These are phyloP conservation scores for Catharus ustulatus DNA, from an alignment of 2,797 vertebrate genomes.

Conservation along the genomic window DNA sequence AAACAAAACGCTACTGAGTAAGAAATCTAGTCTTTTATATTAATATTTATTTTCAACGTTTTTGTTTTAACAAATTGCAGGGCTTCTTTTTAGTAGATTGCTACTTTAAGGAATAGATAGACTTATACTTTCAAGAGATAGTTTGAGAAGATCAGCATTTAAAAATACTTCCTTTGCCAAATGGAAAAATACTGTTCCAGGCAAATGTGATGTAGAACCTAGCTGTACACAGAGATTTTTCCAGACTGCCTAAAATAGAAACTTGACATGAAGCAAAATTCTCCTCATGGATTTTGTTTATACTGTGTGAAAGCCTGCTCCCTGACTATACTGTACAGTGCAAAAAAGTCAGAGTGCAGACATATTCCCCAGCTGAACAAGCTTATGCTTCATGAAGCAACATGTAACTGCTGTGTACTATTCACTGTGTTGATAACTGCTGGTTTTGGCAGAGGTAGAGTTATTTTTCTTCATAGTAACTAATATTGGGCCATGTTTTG, in stretches of 20 bases:
- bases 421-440: neutral
- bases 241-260: constrained; percentile 4
- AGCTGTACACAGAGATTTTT: constrained; percentile 1
- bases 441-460: neutral
- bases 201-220: neutral
- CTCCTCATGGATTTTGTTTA: neutral
- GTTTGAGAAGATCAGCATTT: neutral
- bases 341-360: neutral
- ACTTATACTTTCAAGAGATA: neutral
- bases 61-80: neutral
- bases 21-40: neutral
- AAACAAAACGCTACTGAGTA: neutral
- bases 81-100: neutral
- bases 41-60: neutral
- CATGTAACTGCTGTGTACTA: neutral
- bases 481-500: neutral
- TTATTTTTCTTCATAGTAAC: neutral
- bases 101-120: neutral
- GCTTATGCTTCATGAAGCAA: neutral
- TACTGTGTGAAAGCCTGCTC: neutral
- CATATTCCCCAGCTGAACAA: neutral
- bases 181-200: neutral
- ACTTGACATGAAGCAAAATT: neutral
- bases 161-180: constrained; percentile 8
- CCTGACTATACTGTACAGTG: neutral